Percentiles rank a stretch among this genome's conserved stretches.
Evolutionary conservation across 2,888 invertebrate species (phyloP).

Genomic region (Homarus gammarus): DNA sequence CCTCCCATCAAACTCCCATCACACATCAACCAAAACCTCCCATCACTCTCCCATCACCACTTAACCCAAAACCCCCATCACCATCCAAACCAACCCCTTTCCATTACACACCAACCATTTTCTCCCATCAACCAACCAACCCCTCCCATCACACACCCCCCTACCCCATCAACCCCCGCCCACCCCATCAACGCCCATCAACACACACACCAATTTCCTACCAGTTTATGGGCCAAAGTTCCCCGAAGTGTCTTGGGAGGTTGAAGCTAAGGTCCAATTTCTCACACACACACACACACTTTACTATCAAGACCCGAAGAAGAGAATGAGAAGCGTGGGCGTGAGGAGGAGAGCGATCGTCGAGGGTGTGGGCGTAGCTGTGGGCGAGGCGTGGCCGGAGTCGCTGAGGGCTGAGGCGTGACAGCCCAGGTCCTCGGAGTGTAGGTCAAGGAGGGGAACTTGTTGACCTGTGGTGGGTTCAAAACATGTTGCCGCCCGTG

Average conservation of each 20-base stretch:
- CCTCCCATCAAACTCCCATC: not conserved
- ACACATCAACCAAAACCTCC: not conserved
- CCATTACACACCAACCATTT: too few relatives aligned
- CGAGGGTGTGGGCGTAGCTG: slow-evolving; percentile 29
- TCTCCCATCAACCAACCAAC: too few relatives aligned
- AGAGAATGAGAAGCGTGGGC: not conserved
- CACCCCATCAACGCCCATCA: not conserved
- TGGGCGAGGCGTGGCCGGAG: slow-evolving; percentile 42
- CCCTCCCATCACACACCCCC: not conserved
- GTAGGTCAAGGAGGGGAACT: slow-evolving; percentile 86
- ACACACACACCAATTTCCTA: not conserved
- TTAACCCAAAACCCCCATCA: not conserved
- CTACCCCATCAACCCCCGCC: not conserved
- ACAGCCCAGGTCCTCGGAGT: slow-evolving; percentile 87
- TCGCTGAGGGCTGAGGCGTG: slow-evolving; percentile 74
- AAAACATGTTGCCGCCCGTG: slow-evolving; percentile 86
- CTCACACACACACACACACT: too few relatives aligned
- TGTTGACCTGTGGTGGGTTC: slow-evolving; percentile 83
- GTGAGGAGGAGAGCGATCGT: slow-evolving; percentile 6
- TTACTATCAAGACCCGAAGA: slow-evolving; percentile 57
- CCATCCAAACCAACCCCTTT: too few relatives aligned
- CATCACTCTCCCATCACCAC: not conserved
- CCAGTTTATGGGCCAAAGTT: not conserved
- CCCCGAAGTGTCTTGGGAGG: not conserved
- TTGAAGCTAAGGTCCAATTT: not conserved